Conservation (phyloP, 2,797 vertebrate genomes). For the Melanotaenia parkinsoni region DNA sequence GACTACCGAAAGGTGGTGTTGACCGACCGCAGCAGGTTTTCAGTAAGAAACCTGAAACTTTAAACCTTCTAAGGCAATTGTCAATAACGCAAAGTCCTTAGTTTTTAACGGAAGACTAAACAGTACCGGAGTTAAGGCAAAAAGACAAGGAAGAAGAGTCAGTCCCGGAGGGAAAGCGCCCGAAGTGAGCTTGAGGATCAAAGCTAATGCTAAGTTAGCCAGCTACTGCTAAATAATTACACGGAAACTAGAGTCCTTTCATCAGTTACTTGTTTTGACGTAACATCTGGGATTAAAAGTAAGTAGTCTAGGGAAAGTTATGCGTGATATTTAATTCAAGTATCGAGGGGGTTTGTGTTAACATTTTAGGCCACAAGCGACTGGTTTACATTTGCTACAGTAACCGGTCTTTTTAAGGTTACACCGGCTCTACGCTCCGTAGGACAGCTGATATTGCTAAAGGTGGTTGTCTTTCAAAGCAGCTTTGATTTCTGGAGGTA, state of each 20-base stretch:
- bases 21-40: slow-evolving; percentile 80
- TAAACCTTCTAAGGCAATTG: slow-evolving; percentile 55
- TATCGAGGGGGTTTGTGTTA: slow-evolving; percentile 34
- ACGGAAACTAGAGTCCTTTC: slow-evolving; percentile 64
- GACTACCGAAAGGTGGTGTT: slow-evolving; percentile 80
- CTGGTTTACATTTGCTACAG: slow-evolving; percentile 59
- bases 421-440: slow-evolving; percentile 58
- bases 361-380: slow-evolving; percentile 71
- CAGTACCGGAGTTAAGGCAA: slow-evolving; percentile 56
- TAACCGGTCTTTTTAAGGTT: slow-evolving; percentile 67
- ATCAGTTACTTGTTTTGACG: slow-evolving; percentile 45
- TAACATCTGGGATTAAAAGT: slow-evolving; percentile 30
- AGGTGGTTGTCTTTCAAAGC: slow-evolving; percentile 46
- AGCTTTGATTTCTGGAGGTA: slow-evolving; percentile 33
- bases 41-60: slow-evolving; percentile 69
- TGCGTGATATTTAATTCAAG: slow-evolving; percentile 40
- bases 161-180: slow-evolving; percentile 72
- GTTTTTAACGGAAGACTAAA: slow-evolving; percentile 50
- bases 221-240: slow-evolving; percentile 65
- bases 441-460: slow-evolving; percentile 50
- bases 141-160: slow-evolving; percentile 61
- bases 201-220: slow-evolving; percentile 75
- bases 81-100: slow-evolving; percentile 56
- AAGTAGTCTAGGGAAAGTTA: slow-evolving; percentile 19
- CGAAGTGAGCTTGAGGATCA: slow-evolving; percentile 71